These are phyloP conservation scores for Cerceris rybyensis DNA, from an alignment of 2,888 invertebrate genomes.

Conservation along the genomic window DNA sequence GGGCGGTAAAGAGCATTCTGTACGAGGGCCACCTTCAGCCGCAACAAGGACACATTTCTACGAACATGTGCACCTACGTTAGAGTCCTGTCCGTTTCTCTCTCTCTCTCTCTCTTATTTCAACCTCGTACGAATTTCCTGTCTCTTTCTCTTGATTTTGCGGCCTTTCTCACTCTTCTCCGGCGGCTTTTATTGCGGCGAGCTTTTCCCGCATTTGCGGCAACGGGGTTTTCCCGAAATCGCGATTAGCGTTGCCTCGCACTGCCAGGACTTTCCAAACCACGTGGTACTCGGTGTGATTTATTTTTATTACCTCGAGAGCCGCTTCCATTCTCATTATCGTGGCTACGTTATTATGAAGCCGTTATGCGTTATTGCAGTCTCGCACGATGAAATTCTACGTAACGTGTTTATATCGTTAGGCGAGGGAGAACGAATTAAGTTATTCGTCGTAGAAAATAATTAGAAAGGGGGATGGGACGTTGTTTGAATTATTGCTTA, in stretches of 20 bases:
- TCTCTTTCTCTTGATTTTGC: slow-evolving; percentile 15
- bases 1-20: slow-evolving; percentile 45
- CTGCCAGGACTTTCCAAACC: slow-evolving; percentile 52
- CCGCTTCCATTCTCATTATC: slow-evolving; percentile 42
- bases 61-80: slow-evolving; percentile 51
- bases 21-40: slow-evolving; percentile 30
- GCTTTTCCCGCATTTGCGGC: slow-evolving; percentile 55
- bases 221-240: slow-evolving; percentile 60
- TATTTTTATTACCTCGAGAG: slow-evolving; percentile 57
- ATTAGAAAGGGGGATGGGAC: no score
- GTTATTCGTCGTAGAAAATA: no score
- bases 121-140: not conserved
- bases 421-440: no score
- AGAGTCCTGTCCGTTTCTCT: not conserved
- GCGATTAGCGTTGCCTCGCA: slow-evolving; percentile 52
- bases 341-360: slow-evolving; percentile 27
- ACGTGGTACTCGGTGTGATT: slow-evolving; percentile 51
- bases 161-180: not conserved
- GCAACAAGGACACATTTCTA: slow-evolving; percentile 49
- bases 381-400: not conserved
- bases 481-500: no score
- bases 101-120: not conserved
- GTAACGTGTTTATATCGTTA: not conserved
- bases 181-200: slow-evolving; percentile 52
- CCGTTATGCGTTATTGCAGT: slow-evolving; percentile 18